These are phyloP conservation scores for Zaprionus taronus DNA, from an alignment of 1,140 invertebrate species.

Conservation along the genomic window DNA sequence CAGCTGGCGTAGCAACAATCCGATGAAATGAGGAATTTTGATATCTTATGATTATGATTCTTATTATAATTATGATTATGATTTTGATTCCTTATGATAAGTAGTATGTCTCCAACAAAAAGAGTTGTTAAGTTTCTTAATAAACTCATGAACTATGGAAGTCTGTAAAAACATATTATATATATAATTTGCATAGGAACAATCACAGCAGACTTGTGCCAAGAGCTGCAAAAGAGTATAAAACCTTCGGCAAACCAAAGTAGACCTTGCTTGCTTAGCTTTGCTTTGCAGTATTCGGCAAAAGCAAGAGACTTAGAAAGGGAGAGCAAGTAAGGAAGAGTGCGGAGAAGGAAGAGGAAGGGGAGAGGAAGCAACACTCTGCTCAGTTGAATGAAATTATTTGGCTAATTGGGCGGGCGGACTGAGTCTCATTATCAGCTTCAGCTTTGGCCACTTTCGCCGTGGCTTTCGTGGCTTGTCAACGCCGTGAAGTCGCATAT, in stretches of 20 bases:
- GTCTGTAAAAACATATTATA: too few species aligned
- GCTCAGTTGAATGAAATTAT: constrained; percentile 23
- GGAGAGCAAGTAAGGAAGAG: not conserved
- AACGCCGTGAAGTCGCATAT: constrained; percentile 19
- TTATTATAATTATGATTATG: too few species aligned
- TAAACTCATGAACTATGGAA: too few species aligned
- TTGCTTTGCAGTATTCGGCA: not conserved
- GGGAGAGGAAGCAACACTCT: not conserved
- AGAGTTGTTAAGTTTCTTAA: too few species aligned
- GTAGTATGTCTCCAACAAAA: too few species aligned
- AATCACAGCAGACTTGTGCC: too few species aligned
- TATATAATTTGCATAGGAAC: too few species aligned
- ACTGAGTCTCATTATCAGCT: constrained; percentile 32
- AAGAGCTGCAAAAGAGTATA: not conserved
- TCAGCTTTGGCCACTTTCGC: constrained; percentile 31
- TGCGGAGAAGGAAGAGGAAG: not conserved
- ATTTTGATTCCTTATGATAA: too few species aligned
- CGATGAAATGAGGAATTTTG: too few species aligned
- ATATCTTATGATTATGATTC: too few species aligned
- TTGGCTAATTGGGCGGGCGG: constrained; percentile 43
- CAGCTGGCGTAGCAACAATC: too few species aligned
- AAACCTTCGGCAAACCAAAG: not conserved
- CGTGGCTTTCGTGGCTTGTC: constrained; percentile 29
- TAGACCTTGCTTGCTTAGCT: not conserved
- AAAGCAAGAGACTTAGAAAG: not conserved